These are phyloP conservation scores for Stenichneumon culpator DNA, from an alignment of 2,888 invertebrate genomes.

Conservation along the genomic window DNA sequence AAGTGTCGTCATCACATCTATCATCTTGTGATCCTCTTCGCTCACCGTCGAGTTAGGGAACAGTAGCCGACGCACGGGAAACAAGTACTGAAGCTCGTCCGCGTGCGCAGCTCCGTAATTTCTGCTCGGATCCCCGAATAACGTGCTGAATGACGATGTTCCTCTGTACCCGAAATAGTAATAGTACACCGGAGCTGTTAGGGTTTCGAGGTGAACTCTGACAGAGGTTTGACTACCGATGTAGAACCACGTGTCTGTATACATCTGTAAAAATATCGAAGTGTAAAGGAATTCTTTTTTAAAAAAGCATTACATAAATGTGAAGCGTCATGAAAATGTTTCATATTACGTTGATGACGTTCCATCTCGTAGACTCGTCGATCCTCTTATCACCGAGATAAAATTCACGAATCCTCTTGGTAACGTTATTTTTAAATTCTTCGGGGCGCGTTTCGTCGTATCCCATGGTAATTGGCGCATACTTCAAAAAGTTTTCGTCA, in stretches of 20 bases:
- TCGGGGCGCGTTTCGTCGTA: conserved; percentile 87
- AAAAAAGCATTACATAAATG: neutral
- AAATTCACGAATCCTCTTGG: conserved; percentile 86
- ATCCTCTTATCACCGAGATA: conserved; percentile 87
- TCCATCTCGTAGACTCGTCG: conserved; percentile 85
- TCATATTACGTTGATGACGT: conserved; percentile 87
- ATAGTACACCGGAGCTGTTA: conserved; percentile 87
- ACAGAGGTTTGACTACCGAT: conserved; percentile 89
- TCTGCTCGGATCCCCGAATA: conserved; percentile 89
- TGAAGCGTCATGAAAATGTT: neutral
- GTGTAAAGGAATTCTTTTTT: neutral
- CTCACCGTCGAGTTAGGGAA: conserved; percentile 88
- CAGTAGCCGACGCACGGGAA: conserved; percentile 88
- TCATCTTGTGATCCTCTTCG: conserved; percentile 87
- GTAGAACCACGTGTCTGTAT: conserved; percentile 91
- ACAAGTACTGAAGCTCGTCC: conserved; percentile 93
- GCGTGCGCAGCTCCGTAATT: conserved; percentile 93
- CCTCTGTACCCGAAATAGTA: conserved; percentile 90
- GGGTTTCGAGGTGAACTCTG: conserved; percentile 85
- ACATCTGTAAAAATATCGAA: conserved; percentile 86
- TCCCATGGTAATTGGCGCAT: conserved; percentile 88
- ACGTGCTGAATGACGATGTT: conserved; percentile 89
- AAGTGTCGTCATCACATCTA: conserved; percentile 88
- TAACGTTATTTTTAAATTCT: conserved; percentile 83
- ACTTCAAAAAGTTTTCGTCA: conserved; percentile 86